Base-by-base conservation (phyloP, 2,113 vertebrate species). In the Entelurus aequoreus region DNA sequence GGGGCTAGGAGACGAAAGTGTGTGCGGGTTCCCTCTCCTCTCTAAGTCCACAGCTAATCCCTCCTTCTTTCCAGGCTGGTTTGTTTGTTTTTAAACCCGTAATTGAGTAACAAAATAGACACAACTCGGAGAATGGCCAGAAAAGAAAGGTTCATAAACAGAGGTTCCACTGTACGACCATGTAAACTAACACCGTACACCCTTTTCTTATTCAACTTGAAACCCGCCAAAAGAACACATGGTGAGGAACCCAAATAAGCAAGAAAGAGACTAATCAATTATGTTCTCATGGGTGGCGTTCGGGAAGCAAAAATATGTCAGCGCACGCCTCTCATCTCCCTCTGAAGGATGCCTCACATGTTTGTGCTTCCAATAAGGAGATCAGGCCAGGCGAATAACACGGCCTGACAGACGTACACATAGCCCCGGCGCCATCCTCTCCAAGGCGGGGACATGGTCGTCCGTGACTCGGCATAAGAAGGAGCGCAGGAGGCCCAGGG, bases 381-480 rank as follows among this genome's bases (percentile, higher is more conserved):
- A 78, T 76, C 64, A 68, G 65, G 50, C 63, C 46, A 66, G 58
- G 68, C 69, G 86, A 89, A 83, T 79, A 85, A 69, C 46, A 40
- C 63, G 71, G 71, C 59, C 66, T 62, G 42, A 70, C 77, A 74
- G 68, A 58, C 69, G 65, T 68, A 71, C 74, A 75, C 77, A 74
- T 84, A 79, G 64, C 58, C 75, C 66, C 65, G 21, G 47, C 63
- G 72, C 64, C 68, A 66, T 82, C 78, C 72, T 64, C 69, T 58
- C 72, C 49, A 57, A 66, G 76, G 76, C 72, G 75, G 65, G 72
- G 40, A 54, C 71, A n/a, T 54, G 65, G 66, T 58, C 67, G 71
- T 48, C 64, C 71, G 86, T 87, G 86, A 80, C 81, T 75, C 59
- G 71, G 81, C 87, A 90, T 88, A 88, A 78, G 71, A 75, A 71